These are phyloP conservation scores for Chaetops frenatus DNA, from an alignment of 2,113 vertebrate species.

Conservation along the genomic window DNA sequence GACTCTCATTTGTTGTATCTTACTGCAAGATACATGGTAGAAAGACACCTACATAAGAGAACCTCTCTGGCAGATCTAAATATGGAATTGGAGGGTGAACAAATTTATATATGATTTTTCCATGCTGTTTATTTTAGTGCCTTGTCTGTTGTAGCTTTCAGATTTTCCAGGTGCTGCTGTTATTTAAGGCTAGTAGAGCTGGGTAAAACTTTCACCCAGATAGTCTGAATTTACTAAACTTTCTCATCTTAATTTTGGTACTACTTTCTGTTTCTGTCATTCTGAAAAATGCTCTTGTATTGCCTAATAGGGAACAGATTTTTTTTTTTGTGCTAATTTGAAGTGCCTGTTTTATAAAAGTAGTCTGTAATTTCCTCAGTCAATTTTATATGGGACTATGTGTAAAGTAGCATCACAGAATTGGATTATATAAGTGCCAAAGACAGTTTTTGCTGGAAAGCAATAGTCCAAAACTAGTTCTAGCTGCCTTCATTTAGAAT, in stretches of 20 bases:
- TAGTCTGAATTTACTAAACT: neutral
- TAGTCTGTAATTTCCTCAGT: neutral
- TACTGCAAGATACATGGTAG: neutral
- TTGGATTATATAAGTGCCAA: neutral
- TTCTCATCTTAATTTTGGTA: neutral
- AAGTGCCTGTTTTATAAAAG: neutral
- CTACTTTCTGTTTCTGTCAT: neutral
- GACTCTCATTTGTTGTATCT: neutral
- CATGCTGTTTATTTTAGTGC: neutral
- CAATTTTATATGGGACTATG: neutral
- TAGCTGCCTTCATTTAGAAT: neutral
- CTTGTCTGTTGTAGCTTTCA: neutral
- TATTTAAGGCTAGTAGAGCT: neutral
- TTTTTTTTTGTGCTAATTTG: neutral
- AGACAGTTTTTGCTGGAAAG: neutral
- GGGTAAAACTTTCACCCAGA: neutral
- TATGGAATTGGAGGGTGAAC: neutral
- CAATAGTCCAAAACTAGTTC: neutral
- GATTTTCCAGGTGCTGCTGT: neutral
- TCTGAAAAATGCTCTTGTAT: neutral
- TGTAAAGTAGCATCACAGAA: constrained; percentile 9
- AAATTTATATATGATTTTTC: neutral
- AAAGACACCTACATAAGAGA: neutral
- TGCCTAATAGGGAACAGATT: neutral
- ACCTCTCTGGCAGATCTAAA: neutral